These are phyloP conservation scores for Drosophila mauritiana DNA, from an alignment of 1,140 invertebrate genomes.

Conservation along the genomic window DNA sequence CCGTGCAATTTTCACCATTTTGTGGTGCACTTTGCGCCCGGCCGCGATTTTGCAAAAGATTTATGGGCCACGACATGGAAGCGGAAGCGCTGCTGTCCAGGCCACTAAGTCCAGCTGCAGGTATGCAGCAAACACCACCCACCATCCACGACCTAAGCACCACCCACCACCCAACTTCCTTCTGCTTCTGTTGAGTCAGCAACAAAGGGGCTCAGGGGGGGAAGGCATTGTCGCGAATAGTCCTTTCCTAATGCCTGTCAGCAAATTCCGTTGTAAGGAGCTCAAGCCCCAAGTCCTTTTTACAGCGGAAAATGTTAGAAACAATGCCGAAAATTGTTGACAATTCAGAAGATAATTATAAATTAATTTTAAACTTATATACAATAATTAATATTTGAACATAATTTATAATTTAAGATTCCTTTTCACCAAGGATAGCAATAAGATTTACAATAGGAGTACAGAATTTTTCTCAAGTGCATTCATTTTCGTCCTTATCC, in stretches of 20 bases:
- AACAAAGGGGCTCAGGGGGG: constrained; percentile 26
- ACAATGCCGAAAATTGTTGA: too few species aligned
- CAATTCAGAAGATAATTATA: background rate
- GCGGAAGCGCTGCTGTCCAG: constrained; percentile 52
- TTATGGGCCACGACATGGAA: constrained; percentile 65
- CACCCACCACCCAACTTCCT: constrained; percentile 12
- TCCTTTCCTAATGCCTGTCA: constrained; percentile 72
- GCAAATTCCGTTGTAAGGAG: constrained; percentile 60
- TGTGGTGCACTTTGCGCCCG: constrained; percentile 78
- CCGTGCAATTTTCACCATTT: constrained; percentile 77
- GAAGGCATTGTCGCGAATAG: constrained; percentile 13
- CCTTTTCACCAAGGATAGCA: too few species aligned
- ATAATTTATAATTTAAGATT: too few species aligned
- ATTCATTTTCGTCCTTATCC: constrained; percentile 11
- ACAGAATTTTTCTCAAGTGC: background rate
- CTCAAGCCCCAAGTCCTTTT: constrained; percentile 22
- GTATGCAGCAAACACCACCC: constrained; percentile 15
- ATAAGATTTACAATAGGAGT: too few species aligned
- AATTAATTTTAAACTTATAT: too few species aligned
- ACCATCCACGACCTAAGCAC: background rate
- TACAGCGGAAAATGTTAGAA: background rate
- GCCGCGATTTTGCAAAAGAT: constrained; percentile 73
- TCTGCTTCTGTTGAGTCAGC: constrained; percentile 52
- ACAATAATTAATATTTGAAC: too few species aligned
- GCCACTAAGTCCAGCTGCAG: constrained; percentile 68